A percentile compares a stretch with the other conserved stretches of the same genome.
phyloP scores from a whole-genome alignment of 2,888 invertebrate genomes.

The Nephrotoma flavescens region DNA sequence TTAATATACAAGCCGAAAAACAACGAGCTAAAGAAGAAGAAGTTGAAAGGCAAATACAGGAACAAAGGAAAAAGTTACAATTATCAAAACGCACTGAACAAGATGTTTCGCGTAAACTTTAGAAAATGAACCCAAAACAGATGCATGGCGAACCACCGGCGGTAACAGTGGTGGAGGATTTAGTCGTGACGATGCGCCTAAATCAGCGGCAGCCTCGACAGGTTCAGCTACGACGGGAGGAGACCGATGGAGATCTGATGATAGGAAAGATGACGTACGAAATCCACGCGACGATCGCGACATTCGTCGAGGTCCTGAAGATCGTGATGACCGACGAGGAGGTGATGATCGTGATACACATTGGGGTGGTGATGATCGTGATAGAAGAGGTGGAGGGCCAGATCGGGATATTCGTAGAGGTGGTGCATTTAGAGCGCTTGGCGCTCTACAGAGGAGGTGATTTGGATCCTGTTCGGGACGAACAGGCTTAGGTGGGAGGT shows the following conservation, averaged over 20 bases:
- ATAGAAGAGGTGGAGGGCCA: slow-evolving; percentile 16
- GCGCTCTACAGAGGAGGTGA: too few relatives aligned
- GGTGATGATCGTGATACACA: slow-evolving; percentile 18
- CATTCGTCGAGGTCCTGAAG: slow-evolving; percentile 11
- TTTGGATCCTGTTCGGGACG: too few relatives aligned
- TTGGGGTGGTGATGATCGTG: slow-evolving; percentile 23
- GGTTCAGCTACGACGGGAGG: too few relatives aligned
- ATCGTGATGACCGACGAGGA: slow-evolving; percentile 13
- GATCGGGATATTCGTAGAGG: slow-evolving; percentile 15
- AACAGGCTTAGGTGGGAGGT: too few relatives aligned
- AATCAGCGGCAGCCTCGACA: too few relatives aligned
- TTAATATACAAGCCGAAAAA: slow-evolving; percentile 36
- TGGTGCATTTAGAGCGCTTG: too few relatives aligned
- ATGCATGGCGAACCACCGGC: too few relatives aligned
- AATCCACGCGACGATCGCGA: neutral
- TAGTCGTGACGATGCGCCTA: too few relatives aligned
- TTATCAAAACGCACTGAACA: slow-evolving; percentile 18
- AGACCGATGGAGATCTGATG: too few relatives aligned
- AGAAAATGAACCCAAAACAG: too few relatives aligned
- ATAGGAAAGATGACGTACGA: slow-evolving; percentile 2
- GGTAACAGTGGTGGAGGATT: too few relatives aligned
- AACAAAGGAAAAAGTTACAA: slow-evolving; percentile 32
- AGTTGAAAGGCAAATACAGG: slow-evolving; percentile 45
- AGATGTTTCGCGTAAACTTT: neutral
- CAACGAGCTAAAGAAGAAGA: slow-evolving; percentile 58